phyloP scores from a whole-genome alignment of 2,113 vertebrate genomes.

The Rhinolophus sinicus region DNA sequence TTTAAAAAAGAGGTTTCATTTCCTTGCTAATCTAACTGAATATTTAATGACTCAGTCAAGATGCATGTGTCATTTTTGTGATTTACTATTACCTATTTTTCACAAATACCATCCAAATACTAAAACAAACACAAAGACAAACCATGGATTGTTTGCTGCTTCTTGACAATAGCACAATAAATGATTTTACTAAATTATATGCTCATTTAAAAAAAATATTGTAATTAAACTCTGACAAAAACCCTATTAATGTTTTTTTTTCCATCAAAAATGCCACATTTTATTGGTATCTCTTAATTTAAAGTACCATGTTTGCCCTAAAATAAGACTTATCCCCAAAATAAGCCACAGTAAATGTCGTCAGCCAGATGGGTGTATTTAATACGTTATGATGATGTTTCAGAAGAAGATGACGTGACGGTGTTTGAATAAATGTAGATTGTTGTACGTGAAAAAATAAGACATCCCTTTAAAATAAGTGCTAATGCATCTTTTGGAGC shows the following conservation, averaged over 20 bases:
- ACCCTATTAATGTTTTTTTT: neutral
- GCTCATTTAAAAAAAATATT: neutral
- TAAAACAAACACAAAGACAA: neutral
- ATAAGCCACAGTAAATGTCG: too few species aligned
- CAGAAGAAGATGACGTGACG: too few species aligned
- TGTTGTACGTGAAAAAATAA: too few species aligned
- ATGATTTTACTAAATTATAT: neutral
- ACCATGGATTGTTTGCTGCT: neutral
- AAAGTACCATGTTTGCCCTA: neutral
- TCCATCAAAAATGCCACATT: neutral
- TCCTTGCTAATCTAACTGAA: slow-evolving; percentile 36
- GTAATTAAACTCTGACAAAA: neutral
- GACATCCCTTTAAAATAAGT: too few species aligned
- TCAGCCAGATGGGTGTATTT: too few species aligned
- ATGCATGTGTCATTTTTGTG: neutral
- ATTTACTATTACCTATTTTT: slow-evolving; percentile 27
- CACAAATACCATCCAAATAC: slow-evolving; percentile 14
- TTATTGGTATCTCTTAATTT: neutral
- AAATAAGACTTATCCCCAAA: too few species aligned
- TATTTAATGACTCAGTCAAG: slow-evolving; percentile 38
- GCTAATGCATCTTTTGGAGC: too few species aligned
- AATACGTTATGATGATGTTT: too few species aligned
- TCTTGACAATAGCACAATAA: neutral
- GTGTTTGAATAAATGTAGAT: too few species aligned
- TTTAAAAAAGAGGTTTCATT: slow-evolving; percentile 27